Percentiles rank a stretch among this genome's conserved stretches.
These are phyloP conservation scores for Heliconius melpomene DNA, from an alignment of 1,140 invertebrate genomes.

Conservation along the genomic window DNA sequence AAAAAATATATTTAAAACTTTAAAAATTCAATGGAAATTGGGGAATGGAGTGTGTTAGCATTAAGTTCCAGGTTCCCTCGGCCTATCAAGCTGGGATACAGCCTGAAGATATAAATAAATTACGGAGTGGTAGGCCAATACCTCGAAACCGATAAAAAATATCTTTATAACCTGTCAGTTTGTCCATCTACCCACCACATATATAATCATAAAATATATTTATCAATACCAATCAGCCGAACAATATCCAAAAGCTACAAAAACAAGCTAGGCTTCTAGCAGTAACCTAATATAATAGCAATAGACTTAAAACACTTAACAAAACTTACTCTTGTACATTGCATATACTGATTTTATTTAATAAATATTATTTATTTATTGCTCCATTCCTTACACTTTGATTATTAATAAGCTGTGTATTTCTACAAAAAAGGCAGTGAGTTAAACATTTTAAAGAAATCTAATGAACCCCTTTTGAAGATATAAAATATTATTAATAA, in stretches of 20 bases:
- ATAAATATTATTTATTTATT: slow-evolving; percentile 12
- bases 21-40: no score
- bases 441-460: neutral
- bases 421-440: neutral
- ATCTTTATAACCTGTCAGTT: no score
- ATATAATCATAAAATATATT: no score
- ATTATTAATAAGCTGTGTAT: slow-evolving; percentile 1
- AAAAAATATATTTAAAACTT: no score
- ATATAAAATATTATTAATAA: no score
- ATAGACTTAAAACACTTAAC: slow-evolving; percentile 1
- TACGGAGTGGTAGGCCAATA: no score
- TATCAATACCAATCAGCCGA: neutral
- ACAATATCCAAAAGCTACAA: neutral
- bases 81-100: no score
- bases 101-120: no score
- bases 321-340: slow-evolving; percentile 7
- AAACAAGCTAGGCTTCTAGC: slow-evolving; percentile 6
- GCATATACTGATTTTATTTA: slow-evolving; percentile 5
- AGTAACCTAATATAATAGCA: slow-evolving; percentile 6
- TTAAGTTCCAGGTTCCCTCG: no score
- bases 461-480: neutral
- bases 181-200: no score
- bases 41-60: no score
- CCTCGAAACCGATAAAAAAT: no score
- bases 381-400: neutral